Base-by-base conservation (phyloP, 2,888 invertebrate species). In the Himalopsyche tibetana region DNA sequence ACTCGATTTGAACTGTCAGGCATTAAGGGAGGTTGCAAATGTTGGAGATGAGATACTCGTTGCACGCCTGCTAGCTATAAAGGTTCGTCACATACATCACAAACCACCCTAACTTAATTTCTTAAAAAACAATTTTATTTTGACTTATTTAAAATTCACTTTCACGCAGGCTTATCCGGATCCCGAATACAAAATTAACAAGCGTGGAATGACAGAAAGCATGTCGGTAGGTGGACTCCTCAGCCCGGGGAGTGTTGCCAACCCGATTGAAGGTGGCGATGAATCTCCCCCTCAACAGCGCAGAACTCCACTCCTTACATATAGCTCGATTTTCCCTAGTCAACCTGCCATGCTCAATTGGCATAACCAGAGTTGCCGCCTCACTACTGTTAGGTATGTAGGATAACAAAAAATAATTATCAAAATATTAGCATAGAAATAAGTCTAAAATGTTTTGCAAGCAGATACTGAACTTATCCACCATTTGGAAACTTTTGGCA, bases 141-240 rank as follows among this genome's bases (percentile, higher is more conserved):
- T 51, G 15, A 4, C 4, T 15, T 3, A 51, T 15, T 15, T 51
- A 9, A 45, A 45, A 51, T 51, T 51, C 15, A 51, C 51, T 51
- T 15, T 84, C 90, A 89, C 80, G 15, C 91, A 95, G 94, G 97
- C 97, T 0, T 96, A 97, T 91, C 95, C 97, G 0, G 99, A 99
- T 92, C 96, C 97, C 0, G 99, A 99, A 90, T 97, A 96, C 91
- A 97, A 97, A 92, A 96, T 99, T 82, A 98, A 99, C 92, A 98
- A 97, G 91, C 96, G 97, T 89, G 95, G 96, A 1, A 95, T 98
- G 92, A 95, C 96, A 0, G 95, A 96, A 89, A 93, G 94, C 36
- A 93, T 95, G 89, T 91, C 93, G 89, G 63, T 88, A 8, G 83
- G 86, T 42, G 88, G 88, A 4, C 81, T 88, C n/a, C 84, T 88